These are phyloP conservation scores for Lathronympha strigana DNA, from an alignment of 2,888 invertebrate species.

Conservation along the genomic window DNA sequence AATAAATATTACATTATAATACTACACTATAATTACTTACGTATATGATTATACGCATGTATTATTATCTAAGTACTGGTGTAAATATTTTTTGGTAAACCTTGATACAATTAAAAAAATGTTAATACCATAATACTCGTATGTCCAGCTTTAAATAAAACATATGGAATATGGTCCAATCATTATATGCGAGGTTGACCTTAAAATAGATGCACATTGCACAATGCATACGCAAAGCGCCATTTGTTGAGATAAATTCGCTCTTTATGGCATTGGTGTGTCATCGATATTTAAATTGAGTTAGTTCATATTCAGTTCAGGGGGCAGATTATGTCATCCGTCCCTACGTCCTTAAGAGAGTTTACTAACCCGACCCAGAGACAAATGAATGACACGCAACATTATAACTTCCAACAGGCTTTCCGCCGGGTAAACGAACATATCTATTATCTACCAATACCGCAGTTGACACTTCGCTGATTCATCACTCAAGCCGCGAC, in stretches of 20 bases:
- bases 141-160: background rate
- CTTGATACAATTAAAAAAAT: too few relatives aligned
- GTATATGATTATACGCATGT: too few relatives aligned
- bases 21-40: too few relatives aligned
- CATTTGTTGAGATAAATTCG: constrained; percentile 14
- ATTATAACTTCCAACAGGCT: too few relatives aligned
- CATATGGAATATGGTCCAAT: background rate
- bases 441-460: too few relatives aligned
- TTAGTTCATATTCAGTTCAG: constrained; percentile 21
- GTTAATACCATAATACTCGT: too few relatives aligned
- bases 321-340: constrained; percentile 14
- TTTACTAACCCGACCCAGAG: background rate
- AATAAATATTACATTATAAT: too few relatives aligned
- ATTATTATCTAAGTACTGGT: too few relatives aligned
- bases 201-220: constrained; percentile 26
- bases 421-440: too few relatives aligned
- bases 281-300: constrained; percentile 14
- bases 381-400: background rate
- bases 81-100: too few relatives aligned
- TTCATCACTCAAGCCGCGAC: too few relatives aligned
- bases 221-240: constrained; percentile 13
- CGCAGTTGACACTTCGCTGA: too few relatives aligned
- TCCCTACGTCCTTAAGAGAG: background rate
- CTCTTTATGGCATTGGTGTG: constrained; percentile 15
- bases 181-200: constrained; percentile 30